These are phyloP conservation scores for Nycticorax nycticorax DNA, from an alignment of 2,113 vertebrate species.

Conservation along the genomic window DNA sequence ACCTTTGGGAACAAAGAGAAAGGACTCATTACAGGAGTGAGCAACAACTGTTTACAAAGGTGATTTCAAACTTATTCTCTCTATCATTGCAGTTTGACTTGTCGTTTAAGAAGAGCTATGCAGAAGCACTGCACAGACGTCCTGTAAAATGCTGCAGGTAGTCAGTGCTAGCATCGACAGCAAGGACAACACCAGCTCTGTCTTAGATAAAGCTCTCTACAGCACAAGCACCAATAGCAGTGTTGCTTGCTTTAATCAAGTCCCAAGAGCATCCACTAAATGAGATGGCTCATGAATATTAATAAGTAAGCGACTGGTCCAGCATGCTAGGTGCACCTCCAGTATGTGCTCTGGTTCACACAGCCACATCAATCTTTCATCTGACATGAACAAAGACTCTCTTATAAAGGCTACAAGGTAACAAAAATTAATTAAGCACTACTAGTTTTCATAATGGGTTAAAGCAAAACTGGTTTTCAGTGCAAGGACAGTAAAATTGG, in stretches of 20 bases:
- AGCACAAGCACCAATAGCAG: slow-evolving; percentile 32
- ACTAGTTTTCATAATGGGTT: neutral
- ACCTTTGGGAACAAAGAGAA: slow-evolving; percentile 74
- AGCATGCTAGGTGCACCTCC: slow-evolving; percentile 10
- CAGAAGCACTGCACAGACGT: neutral
- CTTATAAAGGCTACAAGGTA: neutral
- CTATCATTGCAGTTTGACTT: neutral
- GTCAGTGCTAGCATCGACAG: neutral
- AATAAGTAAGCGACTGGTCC: slow-evolving; percentile 53
- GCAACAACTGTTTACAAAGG: neutral
- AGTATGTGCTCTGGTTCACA: neutral
- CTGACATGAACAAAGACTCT: slow-evolving; percentile 13
- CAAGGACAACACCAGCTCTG: slow-evolving; percentile 8
- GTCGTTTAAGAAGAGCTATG: neutral
- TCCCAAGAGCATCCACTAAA: slow-evolving; percentile 58
- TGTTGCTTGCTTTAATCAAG: slow-evolving; percentile 42
- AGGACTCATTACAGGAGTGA: slow-evolving; percentile 10
- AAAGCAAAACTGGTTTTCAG: neutral
- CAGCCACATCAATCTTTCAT: slow-evolving; percentile 31
- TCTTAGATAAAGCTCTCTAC: neutral
- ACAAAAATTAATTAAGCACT: neutral
- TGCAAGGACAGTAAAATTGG: neutral
- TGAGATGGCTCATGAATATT: slow-evolving; percentile 75
- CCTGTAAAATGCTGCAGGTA: neutral
- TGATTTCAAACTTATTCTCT: neutral